Base-by-base conservation (phyloP, 2,113 vertebrate genomes). In the Mugil cephalus region DNA sequence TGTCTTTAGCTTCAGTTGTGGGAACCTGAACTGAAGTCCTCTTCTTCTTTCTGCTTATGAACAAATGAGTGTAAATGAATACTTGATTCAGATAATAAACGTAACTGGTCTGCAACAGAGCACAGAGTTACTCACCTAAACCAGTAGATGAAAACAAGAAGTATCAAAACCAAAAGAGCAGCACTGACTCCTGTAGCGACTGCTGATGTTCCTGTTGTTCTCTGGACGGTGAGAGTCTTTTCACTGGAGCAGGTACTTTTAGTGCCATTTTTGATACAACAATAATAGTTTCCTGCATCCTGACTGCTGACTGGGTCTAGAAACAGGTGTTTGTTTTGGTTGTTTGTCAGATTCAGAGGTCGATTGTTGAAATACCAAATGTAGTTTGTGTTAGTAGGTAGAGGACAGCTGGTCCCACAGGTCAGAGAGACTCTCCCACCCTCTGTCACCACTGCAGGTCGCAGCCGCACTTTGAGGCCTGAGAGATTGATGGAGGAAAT, bases 391-490 rank as follows among this genome's bases (percentile, higher is more conserved):
- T 43, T 21, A 34, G 11, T 3, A 13, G 69, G 0, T 8, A 72
- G 69, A 46, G 24, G 24, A 30, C 24, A 30, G 24, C 24, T 30
- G 24, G 24, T 30, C 5, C 3, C 36, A 24, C 69, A 72, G 62
- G 51, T 70, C 21, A 77, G 51, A 8, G 58, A 70, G 74, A 77
- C 66, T 70, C 56, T 69, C 21, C 70, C 51, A 1, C 35, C 74
- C 15, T 77, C 58, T 15, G 35, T 56, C 65, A 63, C 74, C 50
- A 1, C 50, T n/a, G 48, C 42, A 10, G 42, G 39, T 53, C 1
- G 58, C 40, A 14, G 2, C 0, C 0, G 54, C 69, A 79, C 69
- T 1, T 1, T 61, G 34, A 77, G 12, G 0, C 7, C 76, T 79
- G 47, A 24, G 34, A 66, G 5, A 63, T 19, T 19, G 24, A 52